Base-by-base conservation (phyloP, 1,140 invertebrate species). In the Drosophila arizonae region DNA sequence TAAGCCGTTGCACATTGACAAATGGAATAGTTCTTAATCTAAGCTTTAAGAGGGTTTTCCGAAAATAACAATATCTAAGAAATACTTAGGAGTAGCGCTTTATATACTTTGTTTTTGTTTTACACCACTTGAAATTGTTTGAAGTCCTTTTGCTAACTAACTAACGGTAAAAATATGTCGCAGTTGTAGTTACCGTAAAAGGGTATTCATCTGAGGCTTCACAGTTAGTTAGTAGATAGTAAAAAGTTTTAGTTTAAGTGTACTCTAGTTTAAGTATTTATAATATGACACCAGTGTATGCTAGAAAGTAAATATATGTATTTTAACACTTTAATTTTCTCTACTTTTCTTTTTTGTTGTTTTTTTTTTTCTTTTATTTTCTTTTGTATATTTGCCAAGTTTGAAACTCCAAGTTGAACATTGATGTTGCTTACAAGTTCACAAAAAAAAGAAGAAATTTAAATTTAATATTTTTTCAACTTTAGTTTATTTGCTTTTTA, bases 361-460 rank as follows among this genome's bases (percentile, higher is more conserved):
- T 17, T 21, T 61, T 76, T 54, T 10, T 60, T 56, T 3, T 28
- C 36, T 63, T 55, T 70, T 43, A 33, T 70, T 48, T 63, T 13
- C 17, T 9, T 43, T 30, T 54, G 13, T 13, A 17, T 55, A 26
- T 30, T 51, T 50, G 30, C 28, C 36, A 72, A 81, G 70, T 87
- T 87, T 87, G 82, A 86, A 86, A 86, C 82, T 82, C 76, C 72
- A 72, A 79, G 73, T 67, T 78, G 55, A 63, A 78, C 61, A 51
- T 69, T 81, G 61, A 66, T 82, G 78, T 60, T 39, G 58, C 5
- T 55, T n/a, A 62, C 39, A 71, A 71, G 30, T 57, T 30, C 10
- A 21, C 15, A 33, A 33, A 36, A 55, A 55, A 33, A 50, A n/a
- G 8, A 51, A n/a, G 13, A 39, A 39, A 36, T 36, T 36, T 8